Evolutionary conservation across 2,888 invertebrate species (phyloP).

Genomic region (Meteorus colon): DNA sequence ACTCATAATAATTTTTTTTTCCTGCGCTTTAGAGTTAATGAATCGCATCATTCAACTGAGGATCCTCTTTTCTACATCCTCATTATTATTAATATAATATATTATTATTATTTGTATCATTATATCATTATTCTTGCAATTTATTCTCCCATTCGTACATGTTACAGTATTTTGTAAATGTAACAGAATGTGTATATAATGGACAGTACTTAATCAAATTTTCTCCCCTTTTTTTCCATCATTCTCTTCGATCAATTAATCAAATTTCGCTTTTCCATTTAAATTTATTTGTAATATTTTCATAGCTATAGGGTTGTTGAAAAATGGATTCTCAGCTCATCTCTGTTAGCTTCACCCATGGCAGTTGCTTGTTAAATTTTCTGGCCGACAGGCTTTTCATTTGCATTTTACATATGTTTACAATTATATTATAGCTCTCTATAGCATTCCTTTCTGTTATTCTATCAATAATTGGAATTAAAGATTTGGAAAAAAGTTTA

Average conservation of each 20-base stretch:
- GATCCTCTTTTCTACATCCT: conserved; percentile 55
- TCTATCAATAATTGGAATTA: conserved; percentile 46
- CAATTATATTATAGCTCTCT: conserved; percentile 49
- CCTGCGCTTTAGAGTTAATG: conserved; percentile 61
- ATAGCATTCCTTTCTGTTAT: conserved; percentile 49
- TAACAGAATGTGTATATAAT: conserved; percentile 55
- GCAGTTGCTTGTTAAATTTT: conserved; percentile 70
- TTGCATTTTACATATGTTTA: conserved; percentile 55
- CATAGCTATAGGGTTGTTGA: conserved; percentile 64
- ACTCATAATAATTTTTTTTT: conserved; percentile 63
- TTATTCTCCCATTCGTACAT: conserved; percentile 48
- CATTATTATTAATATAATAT: conserved; percentile 35
- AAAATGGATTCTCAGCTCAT: conserved; percentile 69
- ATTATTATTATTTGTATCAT: conserved; percentile 40
- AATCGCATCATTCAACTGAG: conserved; percentile 63
- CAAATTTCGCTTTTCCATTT: conserved; percentile 38
- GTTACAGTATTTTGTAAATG: conserved; percentile 48
- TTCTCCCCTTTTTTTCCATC: neutral
- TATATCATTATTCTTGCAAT: conserved; percentile 28
- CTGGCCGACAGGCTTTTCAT: conserved; percentile 66
- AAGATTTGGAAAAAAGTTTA: conserved; percentile 40
- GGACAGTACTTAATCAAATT: conserved; percentile 56
- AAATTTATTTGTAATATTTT: conserved; percentile 52
- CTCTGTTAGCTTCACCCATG: conserved; percentile 68
- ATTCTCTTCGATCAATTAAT: neutral